Percentiles rank a stretch among this genome's conserved stretches.
Conservation (phyloP, 2,113 vertebrate genomes). For the Sorex fumeus region DNA sequence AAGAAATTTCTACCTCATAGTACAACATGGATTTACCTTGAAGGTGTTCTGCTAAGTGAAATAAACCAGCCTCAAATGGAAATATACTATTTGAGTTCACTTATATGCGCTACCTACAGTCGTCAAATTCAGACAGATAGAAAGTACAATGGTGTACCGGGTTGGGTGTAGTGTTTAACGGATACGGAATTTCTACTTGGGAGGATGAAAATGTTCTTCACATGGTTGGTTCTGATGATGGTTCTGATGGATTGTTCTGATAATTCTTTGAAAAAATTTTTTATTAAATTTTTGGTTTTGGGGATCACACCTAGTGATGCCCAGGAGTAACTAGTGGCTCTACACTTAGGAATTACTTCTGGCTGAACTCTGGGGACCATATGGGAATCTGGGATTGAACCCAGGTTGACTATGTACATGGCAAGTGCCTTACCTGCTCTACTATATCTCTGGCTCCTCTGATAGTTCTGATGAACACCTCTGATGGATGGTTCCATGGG, state of each 20-base stretch:
- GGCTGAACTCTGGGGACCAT: too few relatives aligned
- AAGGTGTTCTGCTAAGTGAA: conserved; percentile 23
- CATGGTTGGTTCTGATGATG: not conserved
- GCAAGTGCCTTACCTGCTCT: too few relatives aligned
- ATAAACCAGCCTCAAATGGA: conserved; percentile 5
- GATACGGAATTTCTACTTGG: conserved; percentile 5
- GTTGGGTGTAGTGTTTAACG: not conserved
- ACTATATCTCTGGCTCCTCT: not conserved
- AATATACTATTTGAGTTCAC: not conserved
- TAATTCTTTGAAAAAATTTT: too few relatives aligned
- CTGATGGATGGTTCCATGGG: too few relatives aligned
- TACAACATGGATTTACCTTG: not conserved
- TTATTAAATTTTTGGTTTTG: too few relatives aligned
- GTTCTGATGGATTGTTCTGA: too few relatives aligned
- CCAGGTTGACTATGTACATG: too few relatives aligned
- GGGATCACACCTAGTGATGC: too few relatives aligned
- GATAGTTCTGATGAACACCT: too few relatives aligned
- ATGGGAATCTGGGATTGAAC: too few relatives aligned
- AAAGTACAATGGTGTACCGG: not conserved
- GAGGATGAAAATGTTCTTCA: conserved; percentile 27
- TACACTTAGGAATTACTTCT: too few relatives aligned
- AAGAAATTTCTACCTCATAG: not conserved
- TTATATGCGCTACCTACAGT: not conserved
- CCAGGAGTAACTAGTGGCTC: too few relatives aligned
- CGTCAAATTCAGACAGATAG: conserved; percentile 11